Evolutionary conservation across 2,113 vertebrate species (phyloP), one percentile per base, ranked within the genome.

Genomic region (Oxyura jamaicensis): DNA sequence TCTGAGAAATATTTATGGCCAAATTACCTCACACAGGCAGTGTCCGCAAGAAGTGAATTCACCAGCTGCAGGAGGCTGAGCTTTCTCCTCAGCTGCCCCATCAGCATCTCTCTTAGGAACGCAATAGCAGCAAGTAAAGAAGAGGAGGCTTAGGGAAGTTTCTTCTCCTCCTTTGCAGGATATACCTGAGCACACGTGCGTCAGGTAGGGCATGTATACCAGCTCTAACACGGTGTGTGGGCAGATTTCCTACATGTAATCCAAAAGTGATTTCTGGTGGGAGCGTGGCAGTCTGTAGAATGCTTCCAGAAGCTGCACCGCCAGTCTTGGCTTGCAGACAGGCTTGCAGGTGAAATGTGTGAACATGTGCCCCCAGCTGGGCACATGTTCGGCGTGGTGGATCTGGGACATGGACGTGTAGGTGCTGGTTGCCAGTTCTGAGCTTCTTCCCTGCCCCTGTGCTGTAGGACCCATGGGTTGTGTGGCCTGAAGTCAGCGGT

Each of bases 181-280:
- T 21, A 56, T 8, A 33, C n/a, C 36, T 52, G 42, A 74, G 13
- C 35, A 81, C 0, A 0, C 31, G 42, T 68, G 39, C 0, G 0
- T 50, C 14, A 53, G 35, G 20, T 52, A 86, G 88, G 21, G 28
- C 9, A 8, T 41, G 23, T 6, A 41, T 72, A 59, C 20, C 74
- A 62, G 21, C 6, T n/a, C n/a, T 67, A 33, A 65, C 35, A 17
- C 3, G 58, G 33, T 8, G 12, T n/a, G 44, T 53, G 67, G 21
- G 41, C 23, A 56, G 42, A 26, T 66, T 72, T 83, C 86, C 17
- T 68, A 33, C 46, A n/a, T 39, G 19, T 65, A 15, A 86, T 79
- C 19, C 41, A 16, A 75, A 42, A 62, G 42, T 25, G 35, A 50
- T 33, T 94, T 82, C 33, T 53, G 16, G 4, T 17, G 39, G 28